Evolutionary conservation across 53 echinoderm and acorn worm species (phyloP).

Genomic region (Henricia sp.): DNA sequence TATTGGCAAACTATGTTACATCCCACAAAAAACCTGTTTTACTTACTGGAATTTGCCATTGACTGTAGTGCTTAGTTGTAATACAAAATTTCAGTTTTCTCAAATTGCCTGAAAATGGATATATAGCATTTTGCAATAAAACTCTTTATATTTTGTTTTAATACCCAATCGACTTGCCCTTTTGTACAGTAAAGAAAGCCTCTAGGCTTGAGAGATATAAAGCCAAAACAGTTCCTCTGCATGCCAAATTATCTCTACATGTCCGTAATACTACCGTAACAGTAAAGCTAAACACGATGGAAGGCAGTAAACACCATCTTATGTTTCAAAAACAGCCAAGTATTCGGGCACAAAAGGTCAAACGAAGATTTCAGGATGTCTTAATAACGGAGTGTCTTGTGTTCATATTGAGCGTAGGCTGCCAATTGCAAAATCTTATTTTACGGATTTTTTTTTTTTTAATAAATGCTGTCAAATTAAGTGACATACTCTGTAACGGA

Average conservation of each 20-base stretch:
- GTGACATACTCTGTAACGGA: constrained; percentile 18
- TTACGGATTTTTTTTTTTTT: neutral
- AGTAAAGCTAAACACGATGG: constrained; percentile 10
- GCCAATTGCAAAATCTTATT: neutral
- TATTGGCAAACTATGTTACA: too few species aligned
- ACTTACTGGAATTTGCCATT: too few species aligned
- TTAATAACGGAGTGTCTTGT: constrained; percentile 18
- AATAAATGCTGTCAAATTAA: constrained; percentile 22
- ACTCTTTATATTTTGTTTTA: too few species aligned
- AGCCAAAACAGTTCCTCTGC: neutral
- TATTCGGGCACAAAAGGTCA: constrained; percentile 24
- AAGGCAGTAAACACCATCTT: constrained; percentile 28
- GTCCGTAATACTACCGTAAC: constrained; percentile 22
- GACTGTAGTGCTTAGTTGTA: too few species aligned
- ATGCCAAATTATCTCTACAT: constrained; percentile 42
- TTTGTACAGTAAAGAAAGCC: neutral
- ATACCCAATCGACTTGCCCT: neutral
- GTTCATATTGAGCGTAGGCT: neutral
- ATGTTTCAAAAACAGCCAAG: constrained; percentile 32
- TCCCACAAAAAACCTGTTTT: too few species aligned
- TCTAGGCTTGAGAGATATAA: neutral
- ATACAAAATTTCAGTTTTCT: too few species aligned
- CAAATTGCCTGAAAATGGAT: neutral
- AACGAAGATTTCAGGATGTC: constrained; percentile 27
- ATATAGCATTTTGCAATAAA: too few species aligned